These are phyloP conservation scores for Pristiophorus japonicus DNA, from an alignment of 2,113 vertebrate genomes.

Conservation along the genomic window DNA sequence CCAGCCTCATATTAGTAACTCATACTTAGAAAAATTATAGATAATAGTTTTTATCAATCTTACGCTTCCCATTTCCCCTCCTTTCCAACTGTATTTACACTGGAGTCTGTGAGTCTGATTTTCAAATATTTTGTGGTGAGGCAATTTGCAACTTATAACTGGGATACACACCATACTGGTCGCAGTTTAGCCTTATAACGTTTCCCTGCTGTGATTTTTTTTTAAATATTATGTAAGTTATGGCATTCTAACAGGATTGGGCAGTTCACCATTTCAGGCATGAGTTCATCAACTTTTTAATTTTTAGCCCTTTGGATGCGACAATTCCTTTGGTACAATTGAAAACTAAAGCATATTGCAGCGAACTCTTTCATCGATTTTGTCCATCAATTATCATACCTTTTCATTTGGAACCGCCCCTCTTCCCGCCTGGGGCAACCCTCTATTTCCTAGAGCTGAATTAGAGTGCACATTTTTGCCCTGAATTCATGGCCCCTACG, in stretches of 20 bases:
- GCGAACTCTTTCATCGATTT: neutral
- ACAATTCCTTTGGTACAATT: neutral
- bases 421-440: neutral
- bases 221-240: neutral
- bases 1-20: neutral
- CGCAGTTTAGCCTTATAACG: neutral
- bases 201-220: neutral
- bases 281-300: neutral
- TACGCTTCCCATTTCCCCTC: too few relatives aligned
- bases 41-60: conserved; percentile 19
- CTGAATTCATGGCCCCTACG: too few relatives aligned
- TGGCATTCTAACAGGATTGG: neutral
- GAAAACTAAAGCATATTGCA: neutral
- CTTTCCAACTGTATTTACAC: conserved; percentile 13
- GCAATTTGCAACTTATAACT: conserved; percentile 2
- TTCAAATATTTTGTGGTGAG: conserved; percentile 12
- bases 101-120: conserved; percentile 18
- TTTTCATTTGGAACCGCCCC: neutral
- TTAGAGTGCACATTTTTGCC: neutral
- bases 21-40: neutral
- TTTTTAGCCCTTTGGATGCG: neutral
- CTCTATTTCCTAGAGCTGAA: neutral
- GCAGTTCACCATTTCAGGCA: neutral
- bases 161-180: conserved; percentile 16
- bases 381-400: neutral